These are phyloP conservation scores for Macropodus opercularis DNA, from an alignment of 2,797 vertebrate genomes.

Conservation along the genomic window DNA sequence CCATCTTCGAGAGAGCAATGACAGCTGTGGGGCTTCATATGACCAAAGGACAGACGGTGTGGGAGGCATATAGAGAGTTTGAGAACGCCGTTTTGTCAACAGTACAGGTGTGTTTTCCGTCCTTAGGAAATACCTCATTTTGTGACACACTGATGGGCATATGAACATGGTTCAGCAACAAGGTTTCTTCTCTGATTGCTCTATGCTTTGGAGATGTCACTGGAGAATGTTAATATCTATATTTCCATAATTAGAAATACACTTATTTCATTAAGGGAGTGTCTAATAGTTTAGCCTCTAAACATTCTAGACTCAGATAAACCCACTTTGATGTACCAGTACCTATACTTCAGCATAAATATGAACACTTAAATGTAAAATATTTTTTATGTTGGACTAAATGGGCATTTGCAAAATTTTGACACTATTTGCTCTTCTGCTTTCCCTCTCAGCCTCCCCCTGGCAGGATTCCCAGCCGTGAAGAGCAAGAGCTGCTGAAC, in stretches of 20 bases:
- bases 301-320: background rate
- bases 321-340: background rate
- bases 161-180: too few species aligned
- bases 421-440: constrained; percentile 24
- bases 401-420: constrained; percentile 19
- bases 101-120: constrained; percentile 85
- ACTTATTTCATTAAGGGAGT: too few species aligned
- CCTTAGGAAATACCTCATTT: background rate
- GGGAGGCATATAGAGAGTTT: constrained; percentile 97
- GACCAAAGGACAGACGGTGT: constrained; percentile 90
- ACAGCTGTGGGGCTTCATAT: constrained; percentile 94
- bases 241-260: too few species aligned
- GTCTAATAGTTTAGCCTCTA: background rate
- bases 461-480: constrained; percentile 84
- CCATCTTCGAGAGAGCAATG: constrained; percentile 91
- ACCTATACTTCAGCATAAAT: background rate
- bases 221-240: too few species aligned
- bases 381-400: constrained; percentile 6
- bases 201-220: background rate
- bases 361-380: background rate
- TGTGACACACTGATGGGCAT: too few species aligned
- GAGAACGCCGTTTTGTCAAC: constrained; percentile 94
- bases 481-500: constrained; percentile 90
- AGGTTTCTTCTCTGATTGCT: background rate
- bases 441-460: constrained; percentile 85